phyloP scores from a whole-genome alignment of 1,140 invertebrate species.

The Bradynema listronoti region DNA sequence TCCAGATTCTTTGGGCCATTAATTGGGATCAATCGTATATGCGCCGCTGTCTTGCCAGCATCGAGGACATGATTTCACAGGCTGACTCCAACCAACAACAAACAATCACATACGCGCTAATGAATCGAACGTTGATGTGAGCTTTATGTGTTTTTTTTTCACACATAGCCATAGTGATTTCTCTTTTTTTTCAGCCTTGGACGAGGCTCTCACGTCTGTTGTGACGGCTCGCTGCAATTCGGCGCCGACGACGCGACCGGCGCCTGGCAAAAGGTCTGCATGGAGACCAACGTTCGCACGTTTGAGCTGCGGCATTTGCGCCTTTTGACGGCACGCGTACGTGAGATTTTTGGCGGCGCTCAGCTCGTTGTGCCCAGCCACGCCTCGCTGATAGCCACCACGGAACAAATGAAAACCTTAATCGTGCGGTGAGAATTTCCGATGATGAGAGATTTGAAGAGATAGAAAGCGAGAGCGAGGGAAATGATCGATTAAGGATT shows the following conservation, averaged over 20 bases:
- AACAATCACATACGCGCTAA: constrained; percentile 26
- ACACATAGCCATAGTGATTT: neutral
- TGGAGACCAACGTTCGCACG: constrained; percentile 21
- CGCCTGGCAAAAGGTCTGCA: constrained; percentile 37
- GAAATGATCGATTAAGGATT: no score
- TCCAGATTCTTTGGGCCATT: constrained; percentile 34
- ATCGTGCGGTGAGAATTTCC: constrained; percentile 34
- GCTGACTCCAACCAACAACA: constrained; percentile 19
- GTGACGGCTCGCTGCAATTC: constrained; percentile 44
- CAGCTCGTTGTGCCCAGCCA: constrained; percentile 20
- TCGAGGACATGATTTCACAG: constrained; percentile 36
- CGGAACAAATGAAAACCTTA: constrained; percentile 33
- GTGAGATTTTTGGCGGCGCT: constrained; percentile 32
- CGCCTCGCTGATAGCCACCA: constrained; percentile 30
- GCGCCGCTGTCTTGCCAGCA: constrained; percentile 38
- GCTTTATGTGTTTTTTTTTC: neutral
- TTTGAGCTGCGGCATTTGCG: constrained; percentile 37
- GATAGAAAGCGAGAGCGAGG: no score
- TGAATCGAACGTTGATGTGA: constrained; percentile 33
- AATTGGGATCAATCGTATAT: constrained; percentile 43
- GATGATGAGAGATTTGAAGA: neutral
- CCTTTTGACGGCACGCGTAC: constrained; percentile 28
- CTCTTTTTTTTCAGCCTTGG: constrained; percentile 36
- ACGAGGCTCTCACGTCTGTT: constrained; percentile 40
- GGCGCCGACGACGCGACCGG: constrained; percentile 44